A percentile compares a stretch with the other conserved stretches of the same genome.
phyloP scores from a whole-genome alignment of 2,113 vertebrate genomes.

The Rissa tridactyla region DNA sequence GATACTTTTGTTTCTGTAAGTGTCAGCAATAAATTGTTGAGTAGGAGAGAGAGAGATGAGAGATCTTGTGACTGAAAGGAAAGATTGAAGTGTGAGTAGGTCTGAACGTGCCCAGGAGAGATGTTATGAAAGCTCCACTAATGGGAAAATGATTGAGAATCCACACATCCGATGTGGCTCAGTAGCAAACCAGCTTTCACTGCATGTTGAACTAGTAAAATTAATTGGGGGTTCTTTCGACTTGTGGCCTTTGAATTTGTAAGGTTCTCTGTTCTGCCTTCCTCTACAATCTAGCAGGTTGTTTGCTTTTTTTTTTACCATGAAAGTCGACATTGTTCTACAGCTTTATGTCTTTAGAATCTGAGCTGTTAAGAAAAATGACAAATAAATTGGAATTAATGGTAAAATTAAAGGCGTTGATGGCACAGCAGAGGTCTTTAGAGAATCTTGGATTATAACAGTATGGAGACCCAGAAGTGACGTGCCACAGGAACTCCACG shows the following conservation, averaged over 20 bases:
- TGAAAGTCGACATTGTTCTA: not conserved
- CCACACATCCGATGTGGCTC: not conserved
- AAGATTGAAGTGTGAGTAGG: slow-evolving; percentile 27
- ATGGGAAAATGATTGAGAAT: slow-evolving; percentile 46
- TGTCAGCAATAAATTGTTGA: not conserved
- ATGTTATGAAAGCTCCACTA: slow-evolving; percentile 27
- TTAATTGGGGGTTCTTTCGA: slow-evolving; percentile 24
- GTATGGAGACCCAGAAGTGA: not conserved
- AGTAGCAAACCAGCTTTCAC: slow-evolving; percentile 9
- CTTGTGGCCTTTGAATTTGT: slow-evolving; percentile 23
- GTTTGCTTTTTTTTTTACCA: not conserved
- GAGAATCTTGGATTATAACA: not conserved
- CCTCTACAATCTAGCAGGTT: not conserved
- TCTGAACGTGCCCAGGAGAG: slow-evolving; percentile 32
- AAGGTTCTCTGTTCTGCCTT: slow-evolving; percentile 30
- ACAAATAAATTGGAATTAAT: not conserved
- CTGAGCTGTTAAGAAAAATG: not conserved
- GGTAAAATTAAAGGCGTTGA: slow-evolving; percentile 6
- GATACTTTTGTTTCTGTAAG: slow-evolving; percentile 7
- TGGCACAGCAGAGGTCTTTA: not conserved
- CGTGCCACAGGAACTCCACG: not conserved
- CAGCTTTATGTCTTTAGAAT: not conserved
- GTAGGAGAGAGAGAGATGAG: not conserved
- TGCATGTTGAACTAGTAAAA: not conserved
- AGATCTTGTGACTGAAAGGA: slow-evolving; percentile 39